phyloP scores from a whole-genome alignment of 2,113 vertebrate genomes.

The Brachyistius frenatus region DNA sequence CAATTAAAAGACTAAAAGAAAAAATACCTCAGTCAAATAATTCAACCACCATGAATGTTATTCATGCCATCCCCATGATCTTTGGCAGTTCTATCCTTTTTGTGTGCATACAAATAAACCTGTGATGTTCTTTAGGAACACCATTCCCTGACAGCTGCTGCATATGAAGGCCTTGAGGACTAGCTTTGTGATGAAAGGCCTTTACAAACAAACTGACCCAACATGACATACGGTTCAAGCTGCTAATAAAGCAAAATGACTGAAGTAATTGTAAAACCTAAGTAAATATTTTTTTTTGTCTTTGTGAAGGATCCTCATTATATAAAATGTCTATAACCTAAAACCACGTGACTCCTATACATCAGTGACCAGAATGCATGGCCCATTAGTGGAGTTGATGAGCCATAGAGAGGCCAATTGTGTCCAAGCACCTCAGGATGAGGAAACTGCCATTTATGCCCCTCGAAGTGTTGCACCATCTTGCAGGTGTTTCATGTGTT shows the following conservation, averaged over 20 bases:
- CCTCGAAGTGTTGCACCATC: constrained; percentile 18
- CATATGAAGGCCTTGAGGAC: neutral
- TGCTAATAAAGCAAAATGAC: constrained; percentile 13
- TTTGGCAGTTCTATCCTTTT: neutral
- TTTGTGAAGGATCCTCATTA: constrained; percentile 49
- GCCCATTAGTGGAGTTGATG: constrained; percentile 77
- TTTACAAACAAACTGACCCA: constrained; percentile 16
- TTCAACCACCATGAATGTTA: constrained; percentile 4
- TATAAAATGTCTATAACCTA: constrained; percentile 54
- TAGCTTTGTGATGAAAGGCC: constrained; percentile 19
- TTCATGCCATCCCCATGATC: neutral
- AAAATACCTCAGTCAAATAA: neutral
- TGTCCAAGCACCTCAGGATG: constrained; percentile 55
- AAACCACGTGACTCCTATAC: constrained; percentile 47
- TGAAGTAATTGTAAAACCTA: constrained; percentile 31
- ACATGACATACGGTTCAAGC: constrained; percentile 14
- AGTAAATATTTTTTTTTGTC: constrained; percentile 52
- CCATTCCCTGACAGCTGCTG: neutral
- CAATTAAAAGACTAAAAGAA: neutral
- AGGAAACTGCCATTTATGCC: constrained; percentile 26
- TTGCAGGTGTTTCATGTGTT: constrained; percentile 59
- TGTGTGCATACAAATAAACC: constrained; percentile 4
- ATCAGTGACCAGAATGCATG: constrained; percentile 58
- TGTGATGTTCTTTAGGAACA: neutral
- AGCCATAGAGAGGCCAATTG: constrained; percentile 75